Evolutionary conservation across 1,140 invertebrate species (phyloP), one percentile per base, ranked within the genome.

Genomic region (Drosophila serrata): DNA sequence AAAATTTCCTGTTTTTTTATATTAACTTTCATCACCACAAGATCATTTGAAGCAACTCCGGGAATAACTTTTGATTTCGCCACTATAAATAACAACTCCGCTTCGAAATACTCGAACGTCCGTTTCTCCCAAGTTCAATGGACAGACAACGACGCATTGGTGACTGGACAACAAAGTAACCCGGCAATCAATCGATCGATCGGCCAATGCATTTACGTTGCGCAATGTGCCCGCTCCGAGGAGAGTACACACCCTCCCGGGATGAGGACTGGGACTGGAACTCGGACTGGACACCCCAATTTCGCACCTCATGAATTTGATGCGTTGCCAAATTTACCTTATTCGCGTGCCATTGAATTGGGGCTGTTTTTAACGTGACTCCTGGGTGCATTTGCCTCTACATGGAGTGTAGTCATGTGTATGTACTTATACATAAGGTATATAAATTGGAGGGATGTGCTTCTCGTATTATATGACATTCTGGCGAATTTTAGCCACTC

Each of bases 81-180:
- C 51, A 53, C 51, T 53, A 53, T 53, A 53, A 53, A 53, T 53
- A 53, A 53, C 31, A 53, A 35, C 19, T 53, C 11, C 31, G 51
- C 51, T 15, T 40, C 12, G 17, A 29, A 45, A 43, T 29, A 33
- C 45, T n/a, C 31, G 15, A 49, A 37, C 31, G 3, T 46, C 29
- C 17, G 56, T 58, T 68, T 49, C 65, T 58, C 37, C 48, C 80
- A 82, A 76, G 81, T 84, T 84, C 81, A 84, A 84, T 84, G 81
- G 76, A 72, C 81, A 84, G 76, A 61, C 48, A 51, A 22, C 51
- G 51, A 53, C 49, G 17, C 58, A 58, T 46, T 45, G 61, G 64
- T 84, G 81, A 84, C 81, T 81, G 60, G 74, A 55, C 76, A 75
- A 68, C 49, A 46, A 60, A 48, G 46, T 57, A 48, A 49, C 57